Percentiles rank a stretch among this genome's conserved stretches.
Conservation (phyloP, 1,140 invertebrate species). For the Bilobella aurantiaca region DNA sequence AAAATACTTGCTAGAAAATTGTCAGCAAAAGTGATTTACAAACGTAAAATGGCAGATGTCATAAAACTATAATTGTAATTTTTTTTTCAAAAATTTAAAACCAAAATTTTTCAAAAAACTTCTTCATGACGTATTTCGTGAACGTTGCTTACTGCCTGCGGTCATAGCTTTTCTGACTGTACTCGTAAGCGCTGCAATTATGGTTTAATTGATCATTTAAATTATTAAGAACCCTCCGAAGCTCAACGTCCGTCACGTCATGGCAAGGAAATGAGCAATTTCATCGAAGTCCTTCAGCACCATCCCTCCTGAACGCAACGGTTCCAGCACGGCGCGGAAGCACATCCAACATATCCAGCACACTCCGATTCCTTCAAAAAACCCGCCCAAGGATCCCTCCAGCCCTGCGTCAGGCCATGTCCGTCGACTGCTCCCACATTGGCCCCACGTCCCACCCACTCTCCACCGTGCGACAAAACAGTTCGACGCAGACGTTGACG, state of each 20-base stretch:
- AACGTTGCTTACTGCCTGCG: not conserved
- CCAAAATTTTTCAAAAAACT: too few species aligned
- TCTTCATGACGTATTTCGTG: too few species aligned
- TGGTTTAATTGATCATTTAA: not conserved
- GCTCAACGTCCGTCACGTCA: conserved; percentile 16
- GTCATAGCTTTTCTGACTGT: not conserved
- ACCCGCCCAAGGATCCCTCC: conserved; percentile 21
- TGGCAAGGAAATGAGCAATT: conserved; percentile 29
- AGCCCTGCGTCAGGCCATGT: conserved; percentile 26
- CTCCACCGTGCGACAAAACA: not conserved
- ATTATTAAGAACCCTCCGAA: conserved; percentile 27
- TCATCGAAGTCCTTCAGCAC: conserved; percentile 30
- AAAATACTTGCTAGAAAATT: too few species aligned
- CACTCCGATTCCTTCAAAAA: conserved; percentile 26
- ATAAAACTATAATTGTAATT: too few species aligned
- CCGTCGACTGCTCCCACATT: conserved; percentile 27
- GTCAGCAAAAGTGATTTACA: too few species aligned
- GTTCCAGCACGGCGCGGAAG: conserved; percentile 7
- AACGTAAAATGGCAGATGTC: too few species aligned
- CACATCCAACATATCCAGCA: conserved; percentile 7
- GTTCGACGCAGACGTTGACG: not conserved
- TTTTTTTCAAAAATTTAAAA: too few species aligned
- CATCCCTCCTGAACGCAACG: conserved; percentile 21
- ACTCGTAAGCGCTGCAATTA: not conserved
- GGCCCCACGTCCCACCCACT: not conserved